Percentiles rank a stretch among this genome's conserved stretches.
Conservation (phyloP, 2,113 vertebrate genomes). For the Hyaena hyaena region DNA sequence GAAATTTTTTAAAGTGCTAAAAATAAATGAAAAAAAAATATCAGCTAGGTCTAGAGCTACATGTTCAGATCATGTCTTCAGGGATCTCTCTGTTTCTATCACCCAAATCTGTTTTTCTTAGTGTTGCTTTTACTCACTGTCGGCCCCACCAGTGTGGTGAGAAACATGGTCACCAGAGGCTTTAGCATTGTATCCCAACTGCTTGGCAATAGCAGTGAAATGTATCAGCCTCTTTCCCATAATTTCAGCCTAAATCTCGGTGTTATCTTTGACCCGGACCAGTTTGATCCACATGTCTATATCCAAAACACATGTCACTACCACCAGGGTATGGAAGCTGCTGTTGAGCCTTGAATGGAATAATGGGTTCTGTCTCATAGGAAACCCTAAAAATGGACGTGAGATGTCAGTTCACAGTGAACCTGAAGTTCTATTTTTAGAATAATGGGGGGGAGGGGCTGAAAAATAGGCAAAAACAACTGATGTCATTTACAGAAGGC, state of each 20-base stretch:
- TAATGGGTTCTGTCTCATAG: not conserved
- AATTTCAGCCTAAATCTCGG: not conserved
- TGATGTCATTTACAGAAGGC: not conserved
- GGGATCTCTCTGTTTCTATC: not conserved
- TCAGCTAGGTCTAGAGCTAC: not conserved
- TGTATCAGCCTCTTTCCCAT: not conserved
- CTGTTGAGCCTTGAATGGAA: not conserved
- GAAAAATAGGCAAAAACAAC: not conserved
- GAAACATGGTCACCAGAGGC: not conserved
- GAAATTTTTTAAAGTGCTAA: not conserved
- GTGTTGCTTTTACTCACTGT: not conserved
- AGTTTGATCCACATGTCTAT: not conserved
- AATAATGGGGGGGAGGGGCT: not conserved
- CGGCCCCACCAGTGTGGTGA: not conserved
- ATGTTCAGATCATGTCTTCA: not conserved
- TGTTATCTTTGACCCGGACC: not conserved
- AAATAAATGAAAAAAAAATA: not conserved
- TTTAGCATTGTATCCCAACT: not conserved
- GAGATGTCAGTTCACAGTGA: not conserved
- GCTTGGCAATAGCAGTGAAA: not conserved
- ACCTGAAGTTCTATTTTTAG: not conserved
- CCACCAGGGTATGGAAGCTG: not conserved
- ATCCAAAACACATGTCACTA: not conserved
- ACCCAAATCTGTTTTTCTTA: not conserved
- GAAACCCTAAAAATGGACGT: not conserved